Evolutionary conservation across 1,140 invertebrate species (phyloP), one percentile per base, ranked within the genome.

Genomic region (Aphelenchoides avenae): DNA sequence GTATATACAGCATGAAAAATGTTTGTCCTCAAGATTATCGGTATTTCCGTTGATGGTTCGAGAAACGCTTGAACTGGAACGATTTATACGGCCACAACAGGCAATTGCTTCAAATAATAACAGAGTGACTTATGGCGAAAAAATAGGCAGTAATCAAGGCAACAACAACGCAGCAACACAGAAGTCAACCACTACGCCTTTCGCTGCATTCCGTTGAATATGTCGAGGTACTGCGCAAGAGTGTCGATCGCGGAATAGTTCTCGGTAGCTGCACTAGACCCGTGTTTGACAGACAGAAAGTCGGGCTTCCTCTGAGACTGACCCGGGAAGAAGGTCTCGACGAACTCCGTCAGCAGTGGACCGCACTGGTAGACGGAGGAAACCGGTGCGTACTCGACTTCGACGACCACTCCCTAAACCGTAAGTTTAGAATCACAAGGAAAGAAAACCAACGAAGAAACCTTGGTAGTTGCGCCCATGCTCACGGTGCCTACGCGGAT

Each of bases 401-500:
- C 63, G 9, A 65, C 63, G 9, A 65, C 42, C 1, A 64, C 56
- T 0, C 63, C 63, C 63, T 65, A 64, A 60, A 61, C 30, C 1
- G 31, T 11, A 33, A 53, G 53, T 22, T 27, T 13, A 53, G 1
- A n/a, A 52, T 57, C 11, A n/a, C 24, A 15, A 0, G 11, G 33
- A 15, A 1, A 57, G 27, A n/a, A n/a, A n/a, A n/a, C n/a, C n/a
- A n/a, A n/a, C n/a, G n/a, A n/a, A n/a, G n/a, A n/a, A n/a, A n/a
- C n/a, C 22, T 37, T 47, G 18, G 66, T 27, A 22, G 61, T 37
- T 24, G 50, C 30, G n/a, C 59, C 50, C 15, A 44, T 41, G 20
- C 33, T 24, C 29, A 58, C 66, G 22, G 66, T 69, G 15, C 63
- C 63, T 30, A 65, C 65, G 5, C 63, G 58, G n/a, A 65, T 30